Evolutionary conservation across 2,797 vertebrate genomes (phyloP), one percentile per base, ranked within the genome.

Genomic region (Craterocephalus amniculus): DNA sequence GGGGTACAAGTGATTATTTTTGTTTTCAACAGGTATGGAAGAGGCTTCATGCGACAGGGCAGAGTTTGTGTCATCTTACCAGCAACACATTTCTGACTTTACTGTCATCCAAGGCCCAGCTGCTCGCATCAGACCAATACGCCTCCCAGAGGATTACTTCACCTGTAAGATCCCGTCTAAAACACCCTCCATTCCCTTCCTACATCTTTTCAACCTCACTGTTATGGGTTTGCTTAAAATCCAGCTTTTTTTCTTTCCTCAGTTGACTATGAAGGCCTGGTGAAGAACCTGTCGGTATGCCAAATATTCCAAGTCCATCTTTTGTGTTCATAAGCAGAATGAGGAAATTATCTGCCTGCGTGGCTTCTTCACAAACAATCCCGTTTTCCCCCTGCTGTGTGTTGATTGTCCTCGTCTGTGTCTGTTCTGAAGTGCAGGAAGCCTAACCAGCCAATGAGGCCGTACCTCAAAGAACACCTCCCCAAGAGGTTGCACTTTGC

Each of bases 241-340:
- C 43, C 11, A 2, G 3, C 49, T 76, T 78, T 87, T 48, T 86
- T 86, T 87, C 81, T 91, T 76, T 87, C 83, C 92, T 90, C 94
- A 99, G 98, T 99, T 90, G 93, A 98, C 93, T 97, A 96, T 70
- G 95, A 95, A 88, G 95, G 94, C 81, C 93, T 97, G 76, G 89
- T 98, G 83, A 95, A 92, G 91, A 97, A 96, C 74, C 92, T 99
- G 88, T 98, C 97, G 83, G 98, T 99, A 93, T 96, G 97, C 93
- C 26, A 89, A 84, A 70, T 69, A 88, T 92, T 83, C 63, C 80
- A 74, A 79, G 59, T 20, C 51, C 34, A 77, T 70, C 81, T 54
- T 63, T 84, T 89, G 86, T 86, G 29, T 89, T 80, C 62, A 85
- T 67, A 79, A 70, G 77, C 69, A 72, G 74, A 76, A 86, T 83